These are phyloP conservation scores for Nomada ruficornis DNA, from an alignment of 2,888 invertebrate genomes.

Conservation along the genomic window DNA sequence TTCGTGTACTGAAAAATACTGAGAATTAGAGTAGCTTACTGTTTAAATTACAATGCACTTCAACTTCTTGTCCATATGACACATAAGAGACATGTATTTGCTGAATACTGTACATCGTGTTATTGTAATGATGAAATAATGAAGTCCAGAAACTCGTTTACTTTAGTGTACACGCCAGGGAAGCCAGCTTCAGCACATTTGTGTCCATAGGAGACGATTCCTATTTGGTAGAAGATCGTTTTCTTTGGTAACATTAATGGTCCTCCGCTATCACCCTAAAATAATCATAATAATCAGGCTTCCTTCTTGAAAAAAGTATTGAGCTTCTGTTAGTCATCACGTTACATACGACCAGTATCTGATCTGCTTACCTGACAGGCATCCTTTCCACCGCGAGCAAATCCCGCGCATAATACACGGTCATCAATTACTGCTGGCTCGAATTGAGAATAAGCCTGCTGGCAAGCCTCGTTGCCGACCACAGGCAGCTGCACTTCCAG, in stretches of 20 bases:
- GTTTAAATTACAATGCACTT: neutral
- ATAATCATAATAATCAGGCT: neutral
- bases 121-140: slow-evolving; percentile 18
- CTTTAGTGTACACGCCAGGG: slow-evolving; percentile 87
- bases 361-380: slow-evolving; percentile 87
- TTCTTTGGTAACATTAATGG: slow-evolving; percentile 88
- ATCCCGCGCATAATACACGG: slow-evolving; percentile 90
- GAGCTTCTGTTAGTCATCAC: neutral
- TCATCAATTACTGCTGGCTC: slow-evolving; percentile 86
- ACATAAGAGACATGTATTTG: neutral
- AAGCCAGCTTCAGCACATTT: slow-evolving; percentile 87
- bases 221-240: slow-evolving; percentile 85
- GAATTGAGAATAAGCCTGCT: slow-evolving; percentile 86
- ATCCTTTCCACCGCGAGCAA: slow-evolving; percentile 88
- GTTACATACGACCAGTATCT: neutral
- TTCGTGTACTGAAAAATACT: neutral
- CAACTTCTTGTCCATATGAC: neutral
- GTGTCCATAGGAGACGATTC: slow-evolving; percentile 88
- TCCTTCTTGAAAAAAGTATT: neutral
- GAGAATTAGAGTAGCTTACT: neutral
- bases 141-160: slow-evolving; percentile 56
- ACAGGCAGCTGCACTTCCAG: slow-evolving; percentile 91
- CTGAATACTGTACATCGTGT: neutral
- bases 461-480: slow-evolving; percentile 87
- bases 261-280: slow-evolving; percentile 91